phyloP scores from a whole-genome alignment of 2,113 vertebrate species.

The Labeo catla region DNA sequence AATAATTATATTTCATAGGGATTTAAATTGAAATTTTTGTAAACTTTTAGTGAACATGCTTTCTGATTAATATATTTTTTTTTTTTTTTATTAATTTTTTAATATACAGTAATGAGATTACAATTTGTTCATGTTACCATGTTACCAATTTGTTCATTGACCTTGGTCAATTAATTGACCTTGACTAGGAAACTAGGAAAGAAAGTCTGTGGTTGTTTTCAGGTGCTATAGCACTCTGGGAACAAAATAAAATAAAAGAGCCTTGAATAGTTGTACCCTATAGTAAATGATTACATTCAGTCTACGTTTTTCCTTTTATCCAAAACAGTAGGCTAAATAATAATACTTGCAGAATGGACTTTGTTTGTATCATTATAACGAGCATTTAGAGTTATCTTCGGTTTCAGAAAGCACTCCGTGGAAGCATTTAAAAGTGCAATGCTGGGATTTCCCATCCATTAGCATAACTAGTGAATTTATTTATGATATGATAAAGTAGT shows the following conservation, averaged over 20 bases:
- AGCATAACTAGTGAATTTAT: slow-evolving; percentile 62
- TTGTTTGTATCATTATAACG: neutral
- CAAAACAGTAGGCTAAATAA: neutral
- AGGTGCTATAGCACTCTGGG: neutral
- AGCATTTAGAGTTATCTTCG: neutral
- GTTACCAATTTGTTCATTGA: too few species aligned
- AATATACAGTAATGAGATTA: too few species aligned
- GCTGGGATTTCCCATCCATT: slow-evolving; percentile 63
- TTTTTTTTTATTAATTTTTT: too few species aligned
- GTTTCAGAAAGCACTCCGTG: neutral
- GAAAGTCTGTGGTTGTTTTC: too few species aligned
- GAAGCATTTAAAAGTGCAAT: slow-evolving; percentile 36
- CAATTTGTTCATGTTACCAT: too few species aligned
- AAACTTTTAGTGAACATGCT: too few species aligned
- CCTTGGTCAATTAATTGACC: neutral
- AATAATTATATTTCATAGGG: too few species aligned
- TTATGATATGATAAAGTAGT: slow-evolving; percentile 62
- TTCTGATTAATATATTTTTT: too few species aligned
- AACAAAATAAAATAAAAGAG: neutral
- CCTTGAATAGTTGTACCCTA: neutral
- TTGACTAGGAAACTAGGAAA: too few species aligned
- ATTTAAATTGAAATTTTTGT: too few species aligned
- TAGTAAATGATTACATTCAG: neutral
- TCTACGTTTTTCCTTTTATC: neutral
- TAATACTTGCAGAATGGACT: neutral